Percentiles rank a stretch among this genome's conserved stretches.
Conservation (phyloP, 2,888 invertebrate genomes). For the Barypeithes pellucidus region DNA sequence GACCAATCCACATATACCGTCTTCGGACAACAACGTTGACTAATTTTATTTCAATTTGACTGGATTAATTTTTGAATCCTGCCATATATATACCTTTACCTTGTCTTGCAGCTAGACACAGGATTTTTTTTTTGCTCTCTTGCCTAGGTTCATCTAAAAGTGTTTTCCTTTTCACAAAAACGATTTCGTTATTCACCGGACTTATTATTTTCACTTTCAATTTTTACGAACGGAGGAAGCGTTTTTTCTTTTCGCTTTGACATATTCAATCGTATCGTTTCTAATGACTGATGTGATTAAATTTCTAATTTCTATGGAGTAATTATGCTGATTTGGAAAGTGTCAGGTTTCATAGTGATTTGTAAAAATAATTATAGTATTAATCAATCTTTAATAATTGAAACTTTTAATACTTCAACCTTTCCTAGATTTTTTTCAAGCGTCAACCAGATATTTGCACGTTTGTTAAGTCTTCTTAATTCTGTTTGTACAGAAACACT, state of each 20-base stretch:
- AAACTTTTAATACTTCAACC: not conserved
- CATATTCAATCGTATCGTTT: constrained; percentile 4
- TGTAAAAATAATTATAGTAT: not conserved
- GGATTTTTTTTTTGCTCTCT: constrained; percentile 19
- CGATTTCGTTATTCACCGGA: not conserved
- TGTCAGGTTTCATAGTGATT: constrained; percentile 1
- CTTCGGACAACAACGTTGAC: too few relatives aligned
- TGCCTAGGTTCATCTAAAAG: not conserved
- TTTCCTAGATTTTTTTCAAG: not conserved
- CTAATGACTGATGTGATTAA: not conserved
- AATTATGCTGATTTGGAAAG: not conserved
- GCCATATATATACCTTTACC: constrained; percentile 9
- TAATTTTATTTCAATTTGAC: not conserved
- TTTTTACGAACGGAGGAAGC: constrained; percentile 6
- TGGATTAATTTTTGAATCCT: not conserved
- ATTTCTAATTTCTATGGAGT: constrained; percentile 13
- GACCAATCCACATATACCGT: too few relatives aligned
- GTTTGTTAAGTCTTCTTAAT: constrained; percentile 2
- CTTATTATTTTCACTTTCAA: constrained; percentile 20
- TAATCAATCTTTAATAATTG: not conserved
- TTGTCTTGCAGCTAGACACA: constrained; percentile 8
- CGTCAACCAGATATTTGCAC: not conserved
- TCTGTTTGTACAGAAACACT: not conserved
- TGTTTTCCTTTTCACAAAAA: constrained; percentile 21
- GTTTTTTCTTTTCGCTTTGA: not conserved